Conservation (phyloP, 2,888 invertebrate species). For the Caenorhabditis plicata region DNA sequence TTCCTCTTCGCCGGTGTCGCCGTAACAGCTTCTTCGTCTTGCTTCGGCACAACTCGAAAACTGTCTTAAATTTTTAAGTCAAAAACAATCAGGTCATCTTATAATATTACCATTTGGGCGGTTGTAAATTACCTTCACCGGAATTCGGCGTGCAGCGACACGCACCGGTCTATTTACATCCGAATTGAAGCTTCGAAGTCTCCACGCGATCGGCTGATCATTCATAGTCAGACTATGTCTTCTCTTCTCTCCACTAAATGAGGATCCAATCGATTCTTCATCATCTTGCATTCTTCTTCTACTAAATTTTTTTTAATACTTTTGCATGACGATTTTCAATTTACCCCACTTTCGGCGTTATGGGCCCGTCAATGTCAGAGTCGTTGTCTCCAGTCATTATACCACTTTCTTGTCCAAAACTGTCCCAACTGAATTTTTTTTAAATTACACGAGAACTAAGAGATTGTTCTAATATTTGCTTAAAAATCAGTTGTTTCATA, state of each 20-base stretch:
- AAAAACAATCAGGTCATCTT: neutral
- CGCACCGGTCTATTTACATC: slow-evolving; percentile 17
- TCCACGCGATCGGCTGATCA: slow-evolving; percentile 31
- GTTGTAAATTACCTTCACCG: slow-evolving; percentile 25
- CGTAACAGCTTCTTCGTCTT: slow-evolving; percentile 12
- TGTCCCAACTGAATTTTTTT: slow-evolving; percentile 48
- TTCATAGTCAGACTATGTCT: slow-evolving; percentile 19
- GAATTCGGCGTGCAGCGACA: slow-evolving; percentile 25
- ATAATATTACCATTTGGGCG: slow-evolving; percentile 4
- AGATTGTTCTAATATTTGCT: too few species aligned
- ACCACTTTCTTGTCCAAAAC: slow-evolving; percentile 41
- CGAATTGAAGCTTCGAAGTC: slow-evolving; percentile 23
- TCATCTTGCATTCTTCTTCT: too few species aligned
- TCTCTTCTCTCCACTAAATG: slow-evolving; percentile 15
- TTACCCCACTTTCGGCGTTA: slow-evolving; percentile 27
- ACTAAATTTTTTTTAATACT: too few species aligned
- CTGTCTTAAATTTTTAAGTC: neutral
- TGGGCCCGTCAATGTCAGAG: slow-evolving; percentile 21
- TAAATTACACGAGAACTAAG: too few species aligned
- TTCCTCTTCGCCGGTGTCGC: slow-evolving; percentile 25
- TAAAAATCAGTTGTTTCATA: too few species aligned
- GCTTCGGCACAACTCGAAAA: neutral
- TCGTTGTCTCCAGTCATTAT: slow-evolving; percentile 42
- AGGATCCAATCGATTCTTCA: too few species aligned
- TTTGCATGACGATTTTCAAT: too few species aligned